Evolutionary conservation across 2,113 vertebrate species (phyloP).

Genomic region (Calidris pygmaea): DNA sequence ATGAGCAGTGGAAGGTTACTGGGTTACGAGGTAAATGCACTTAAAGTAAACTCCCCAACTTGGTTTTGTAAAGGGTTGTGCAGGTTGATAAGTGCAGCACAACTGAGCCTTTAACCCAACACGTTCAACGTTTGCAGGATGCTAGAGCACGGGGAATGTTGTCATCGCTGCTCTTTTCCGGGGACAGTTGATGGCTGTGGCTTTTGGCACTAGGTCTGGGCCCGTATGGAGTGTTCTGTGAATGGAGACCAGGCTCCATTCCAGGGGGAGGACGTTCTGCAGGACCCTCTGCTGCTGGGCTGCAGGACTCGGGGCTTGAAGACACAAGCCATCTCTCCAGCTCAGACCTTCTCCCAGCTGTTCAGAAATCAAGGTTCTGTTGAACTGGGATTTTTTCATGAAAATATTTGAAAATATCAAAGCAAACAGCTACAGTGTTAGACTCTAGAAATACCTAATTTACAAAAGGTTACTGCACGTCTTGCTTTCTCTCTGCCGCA

Average conservation of each 20-base stretch:
- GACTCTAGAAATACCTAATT: background rate
- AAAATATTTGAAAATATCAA: background rate
- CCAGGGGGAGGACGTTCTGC: background rate
- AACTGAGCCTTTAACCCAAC: background rate
- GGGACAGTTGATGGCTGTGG: background rate
- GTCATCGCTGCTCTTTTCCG: background rate
- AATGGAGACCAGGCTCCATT: background rate
- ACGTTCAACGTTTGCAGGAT: background rate
- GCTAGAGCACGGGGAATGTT: background rate
- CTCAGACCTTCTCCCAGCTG: background rate
- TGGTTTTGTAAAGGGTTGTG: fast-evolving
- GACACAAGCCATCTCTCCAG: background rate
- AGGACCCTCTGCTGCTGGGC: background rate
- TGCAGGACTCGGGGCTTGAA: background rate
- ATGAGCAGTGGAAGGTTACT: slow-evolving; percentile 85
- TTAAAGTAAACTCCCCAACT: background rate
- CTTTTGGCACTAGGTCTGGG: background rate
- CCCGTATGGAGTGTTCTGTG: background rate
- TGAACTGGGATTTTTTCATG: background rate
- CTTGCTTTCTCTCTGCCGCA: background rate
- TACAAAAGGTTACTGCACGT: background rate
- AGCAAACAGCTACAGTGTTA: background rate
- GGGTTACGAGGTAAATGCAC: slow-evolving; percentile 87
- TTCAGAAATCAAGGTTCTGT: background rate
- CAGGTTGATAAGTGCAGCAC: background rate